A percentile compares a stretch with the other conserved stretches of the same genome.
Evolutionary conservation across 1,140 invertebrate genomes (phyloP).

Genomic region (Hylaeus anthracinus): DNA sequence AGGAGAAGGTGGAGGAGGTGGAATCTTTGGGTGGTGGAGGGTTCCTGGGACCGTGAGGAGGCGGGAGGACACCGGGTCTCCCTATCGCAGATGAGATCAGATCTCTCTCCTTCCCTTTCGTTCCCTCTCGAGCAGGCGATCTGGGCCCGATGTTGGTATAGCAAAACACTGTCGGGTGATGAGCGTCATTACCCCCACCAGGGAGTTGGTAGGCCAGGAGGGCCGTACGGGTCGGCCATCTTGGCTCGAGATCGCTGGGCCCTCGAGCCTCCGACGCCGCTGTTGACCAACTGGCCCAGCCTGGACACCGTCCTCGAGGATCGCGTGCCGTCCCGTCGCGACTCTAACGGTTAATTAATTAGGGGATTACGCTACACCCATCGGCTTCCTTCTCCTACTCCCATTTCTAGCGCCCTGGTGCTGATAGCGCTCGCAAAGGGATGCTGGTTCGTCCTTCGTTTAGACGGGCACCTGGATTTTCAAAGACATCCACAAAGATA

Average conservation of each 20-base stretch:
- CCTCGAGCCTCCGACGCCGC: conserved; percentile 51
- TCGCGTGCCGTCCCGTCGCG: conserved; percentile 72
- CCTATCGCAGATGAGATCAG: conserved; percentile 77
- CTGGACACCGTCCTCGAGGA: conserved; percentile 68
- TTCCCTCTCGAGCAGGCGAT: conserved; percentile 35
- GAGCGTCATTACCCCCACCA: conserved; percentile 79
- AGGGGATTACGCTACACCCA: conserved; percentile 67
- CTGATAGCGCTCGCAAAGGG: too few relatives aligned
- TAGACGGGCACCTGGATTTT: too few relatives aligned
- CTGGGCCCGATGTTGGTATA: conserved; percentile 76
- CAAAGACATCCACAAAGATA: too few relatives aligned
- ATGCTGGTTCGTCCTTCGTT: too few relatives aligned
- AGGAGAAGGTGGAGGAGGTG: conserved; percentile 57
- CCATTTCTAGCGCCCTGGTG: not conserved
- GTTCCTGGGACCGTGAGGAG: conserved; percentile 46
- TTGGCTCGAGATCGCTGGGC: conserved; percentile 68
- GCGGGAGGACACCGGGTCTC: conserved; percentile 70
- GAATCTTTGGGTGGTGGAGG: conserved; percentile 49
- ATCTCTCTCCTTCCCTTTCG: conserved; percentile 70
- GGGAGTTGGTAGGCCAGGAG: conserved; percentile 66
- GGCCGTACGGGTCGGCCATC: conserved; percentile 75
- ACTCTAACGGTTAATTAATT: conserved; percentile 79
- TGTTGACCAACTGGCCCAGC: conserved; percentile 59
- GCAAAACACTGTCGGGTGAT: conserved; percentile 80
- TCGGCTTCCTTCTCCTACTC: not conserved